Base-by-base conservation (phyloP, 2,113 vertebrate genomes). In the Triplophysa tibetana region DNA sequence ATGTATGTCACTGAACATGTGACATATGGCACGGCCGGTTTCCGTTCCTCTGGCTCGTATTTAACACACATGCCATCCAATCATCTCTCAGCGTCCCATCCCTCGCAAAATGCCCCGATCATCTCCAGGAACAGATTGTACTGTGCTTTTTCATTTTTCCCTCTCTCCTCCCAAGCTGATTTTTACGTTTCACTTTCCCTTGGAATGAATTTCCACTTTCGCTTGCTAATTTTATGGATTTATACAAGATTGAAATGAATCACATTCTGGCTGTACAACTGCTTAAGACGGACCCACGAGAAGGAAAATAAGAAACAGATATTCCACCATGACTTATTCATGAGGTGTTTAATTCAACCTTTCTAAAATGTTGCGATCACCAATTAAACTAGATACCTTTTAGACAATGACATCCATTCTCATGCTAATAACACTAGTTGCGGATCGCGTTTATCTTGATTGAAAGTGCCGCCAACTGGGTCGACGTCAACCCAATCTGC, bases 401-500 rank as follows among this genome's bases (percentile, higher is more conserved):
- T 21, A 70, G 74, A 77, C 78, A 67, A 54, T 70, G 23, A 8
- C 62, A 67, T 56, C 62, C 66, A 54, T 60, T 54, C n/a, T 60
- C 48, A 41, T 52, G 58, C 19, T 58, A 70, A 69, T 73, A 50
- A 13, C 8, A 19, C 14, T 17, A 82, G 73, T 81, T 84, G 58
- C 61, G 58, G 41, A 48, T 62, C 24, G 33, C 16, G 48, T 70
- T 84, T 75, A 74, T 84, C 82, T 63, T 78, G 75, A 81, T 81
- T 84, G 76, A 75, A 81, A 38, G 73, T 65, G 73, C 52, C 21
- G 33, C 41, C 24, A 17, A 33, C 70, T 52, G 66, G 4, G 60
- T 16, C 9, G 16, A 73, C 26, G 58, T 75, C 73, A 80, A 58
- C 84, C 64, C 86, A 88, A 72, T 85, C 87, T 87, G 58, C 56